phyloP scores from a whole-genome alignment of 2,113 vertebrate genomes.

The Opisthocomus hoazin region DNA sequence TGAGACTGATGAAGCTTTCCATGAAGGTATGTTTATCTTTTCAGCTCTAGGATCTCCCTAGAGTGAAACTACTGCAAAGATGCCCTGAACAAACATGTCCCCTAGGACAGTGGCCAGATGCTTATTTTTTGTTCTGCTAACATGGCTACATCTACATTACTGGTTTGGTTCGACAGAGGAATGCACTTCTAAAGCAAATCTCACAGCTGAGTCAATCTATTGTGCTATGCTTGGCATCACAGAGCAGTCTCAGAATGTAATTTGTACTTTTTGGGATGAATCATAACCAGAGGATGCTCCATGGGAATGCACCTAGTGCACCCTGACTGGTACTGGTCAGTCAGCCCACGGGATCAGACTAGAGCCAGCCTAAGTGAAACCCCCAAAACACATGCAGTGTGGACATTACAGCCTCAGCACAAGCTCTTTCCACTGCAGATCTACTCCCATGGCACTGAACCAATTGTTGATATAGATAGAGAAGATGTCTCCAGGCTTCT shows the following conservation, averaged over 20 bases:
- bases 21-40: neutral
- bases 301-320: neutral
- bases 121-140: accelerated
- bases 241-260: neutral
- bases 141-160: neutral
- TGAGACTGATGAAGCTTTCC: neutral
- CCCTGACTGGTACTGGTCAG: neutral
- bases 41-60: neutral
- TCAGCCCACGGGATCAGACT: neutral
- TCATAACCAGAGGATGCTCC: neutral
- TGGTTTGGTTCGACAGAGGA: neutral
- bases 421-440: neutral
- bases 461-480: neutral
- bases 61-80: neutral
- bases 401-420: neutral
- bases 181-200: neutral
- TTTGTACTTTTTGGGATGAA: neutral
- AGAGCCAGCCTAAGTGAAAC: neutral
- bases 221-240: neutral
- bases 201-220: neutral
- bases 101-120: neutral
- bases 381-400: neutral
- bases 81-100: neutral
- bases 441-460: neutral
- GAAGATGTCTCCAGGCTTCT: neutral